These are phyloP conservation scores for Aphrophora alni DNA, from an alignment of 2,888 invertebrate species.

Conservation along the genomic window DNA sequence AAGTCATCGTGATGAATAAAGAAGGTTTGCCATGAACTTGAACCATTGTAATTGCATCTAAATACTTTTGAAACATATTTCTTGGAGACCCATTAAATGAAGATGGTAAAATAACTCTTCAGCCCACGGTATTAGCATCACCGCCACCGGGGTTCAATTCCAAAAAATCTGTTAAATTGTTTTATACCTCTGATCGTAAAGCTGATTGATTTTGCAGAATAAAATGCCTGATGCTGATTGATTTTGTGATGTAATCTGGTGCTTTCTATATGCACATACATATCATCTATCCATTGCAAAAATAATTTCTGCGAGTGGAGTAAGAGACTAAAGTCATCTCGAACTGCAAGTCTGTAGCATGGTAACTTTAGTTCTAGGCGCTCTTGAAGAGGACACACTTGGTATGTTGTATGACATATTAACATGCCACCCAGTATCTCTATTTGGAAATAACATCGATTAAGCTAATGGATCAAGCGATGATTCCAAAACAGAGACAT, in stretches of 20 bases:
- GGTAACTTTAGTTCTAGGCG: background rate
- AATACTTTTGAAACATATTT: too few species aligned
- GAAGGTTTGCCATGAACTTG: too few species aligned
- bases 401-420: background rate
- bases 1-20: too few species aligned
- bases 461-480: slow-evolving; percentile 13
- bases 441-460: background rate
- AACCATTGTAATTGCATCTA: too few species aligned
- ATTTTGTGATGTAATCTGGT: too few species aligned
- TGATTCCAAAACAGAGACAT: slow-evolving; percentile 13
- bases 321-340: background rate
- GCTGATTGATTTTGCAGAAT: background rate
- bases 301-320: slow-evolving; percentile 10
- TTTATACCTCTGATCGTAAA: slow-evolving; percentile 3
- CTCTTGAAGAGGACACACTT: slow-evolving; percentile 2
- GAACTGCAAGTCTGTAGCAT: slow-evolving; percentile 9
- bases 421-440: background rate
- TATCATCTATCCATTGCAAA: slow-evolving; percentile 15
- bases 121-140: too few species aligned
- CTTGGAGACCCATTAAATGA: too few species aligned
- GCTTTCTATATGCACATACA: slow-evolving; percentile 6
- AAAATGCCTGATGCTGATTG: too few species aligned
- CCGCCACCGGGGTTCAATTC: too few species aligned
- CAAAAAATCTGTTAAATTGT: slow-evolving; percentile 4
- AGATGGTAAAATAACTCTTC: too few species aligned